Conservation (phyloP, 1,140 invertebrate species). For the Heterodera carotae region DNA sequence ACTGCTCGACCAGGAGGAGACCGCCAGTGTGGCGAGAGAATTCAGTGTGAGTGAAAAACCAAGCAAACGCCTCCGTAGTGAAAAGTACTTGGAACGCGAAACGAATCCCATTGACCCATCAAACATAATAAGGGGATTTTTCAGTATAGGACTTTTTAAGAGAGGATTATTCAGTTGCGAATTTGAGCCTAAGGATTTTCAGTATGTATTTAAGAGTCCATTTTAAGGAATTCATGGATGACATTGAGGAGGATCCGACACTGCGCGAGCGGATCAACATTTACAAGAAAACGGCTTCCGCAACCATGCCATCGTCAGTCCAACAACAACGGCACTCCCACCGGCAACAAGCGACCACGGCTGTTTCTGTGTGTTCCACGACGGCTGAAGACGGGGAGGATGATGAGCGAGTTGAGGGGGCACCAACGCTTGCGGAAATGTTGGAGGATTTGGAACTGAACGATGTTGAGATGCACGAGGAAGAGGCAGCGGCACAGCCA, state of each 20-base stretch:
- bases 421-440: conserved; percentile 90
- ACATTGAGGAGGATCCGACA: conserved; percentile 89
- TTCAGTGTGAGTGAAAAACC: conserved; percentile 43
- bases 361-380: conserved; percentile 47
- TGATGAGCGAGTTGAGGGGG: conserved; percentile 70
- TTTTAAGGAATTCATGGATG: conserved; percentile 79
- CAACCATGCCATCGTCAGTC: background rate
- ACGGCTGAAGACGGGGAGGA: conserved; percentile 71
- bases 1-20: conserved; percentile 69
- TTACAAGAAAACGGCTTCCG: conserved; percentile 73
- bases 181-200: background rate
- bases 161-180: too few relatives aligned
- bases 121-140: too few relatives aligned
- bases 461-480: conserved; percentile 58
- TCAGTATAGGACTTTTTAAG: too few relatives aligned
- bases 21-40: conserved; percentile 57
- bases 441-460: conserved; percentile 79
- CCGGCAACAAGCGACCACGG: conserved; percentile 66
- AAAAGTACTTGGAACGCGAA: too few relatives aligned
- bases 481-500: background rate
- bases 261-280: conserved; percentile 90
- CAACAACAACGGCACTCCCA: conserved; percentile 33
- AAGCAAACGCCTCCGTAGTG: too few relatives aligned
- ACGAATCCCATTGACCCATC: too few relatives aligned
- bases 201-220: background rate